These are phyloP conservation scores for Parnassius mnemosyne DNA, from an alignment of 2,888 invertebrate species.

Conservation along the genomic window DNA sequence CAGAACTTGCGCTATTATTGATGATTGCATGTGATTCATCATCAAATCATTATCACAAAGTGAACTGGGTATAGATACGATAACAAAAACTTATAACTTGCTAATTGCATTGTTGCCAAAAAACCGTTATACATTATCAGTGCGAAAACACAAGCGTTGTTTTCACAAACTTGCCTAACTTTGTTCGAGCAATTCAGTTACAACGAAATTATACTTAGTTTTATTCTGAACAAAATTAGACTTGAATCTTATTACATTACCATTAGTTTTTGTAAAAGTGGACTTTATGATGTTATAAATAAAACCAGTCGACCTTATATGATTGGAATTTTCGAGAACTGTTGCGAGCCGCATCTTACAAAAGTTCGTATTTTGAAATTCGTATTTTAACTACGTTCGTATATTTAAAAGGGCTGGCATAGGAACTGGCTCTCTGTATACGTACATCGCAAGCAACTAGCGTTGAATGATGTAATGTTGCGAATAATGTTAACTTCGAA, in stretches of 20 bases:
- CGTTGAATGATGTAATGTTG: no score
- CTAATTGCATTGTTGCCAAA: no score
- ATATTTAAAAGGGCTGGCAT: not conserved
- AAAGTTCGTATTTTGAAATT: not conserved
- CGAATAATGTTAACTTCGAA: no score
- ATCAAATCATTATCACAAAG: no score
- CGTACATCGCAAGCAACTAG: no score
- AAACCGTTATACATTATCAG: not conserved
- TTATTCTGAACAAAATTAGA: slow-evolving; percentile 7
- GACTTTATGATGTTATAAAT: not conserved
- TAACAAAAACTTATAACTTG: no score
- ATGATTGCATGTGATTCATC: no score
- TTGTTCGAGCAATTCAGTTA: slow-evolving; percentile 13
- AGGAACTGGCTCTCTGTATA: no score
- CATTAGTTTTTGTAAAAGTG: not conserved
- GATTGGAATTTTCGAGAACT: not conserved
- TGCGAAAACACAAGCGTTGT: slow-evolving; percentile 2
- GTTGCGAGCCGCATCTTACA: not conserved
- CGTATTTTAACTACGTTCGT: not conserved
- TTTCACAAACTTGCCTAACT: slow-evolving; percentile 3
- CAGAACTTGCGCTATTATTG: no score
- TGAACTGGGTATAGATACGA: no score
- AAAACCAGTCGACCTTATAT: not conserved
- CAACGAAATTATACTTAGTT: slow-evolving; percentile 11
- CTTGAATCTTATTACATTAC: slow-evolving; percentile 6